A percentile compares a stretch with the other conserved stretches of the same genome.
Conservation (phyloP, 2,113 vertebrate species). For the Fulica atra region DNA sequence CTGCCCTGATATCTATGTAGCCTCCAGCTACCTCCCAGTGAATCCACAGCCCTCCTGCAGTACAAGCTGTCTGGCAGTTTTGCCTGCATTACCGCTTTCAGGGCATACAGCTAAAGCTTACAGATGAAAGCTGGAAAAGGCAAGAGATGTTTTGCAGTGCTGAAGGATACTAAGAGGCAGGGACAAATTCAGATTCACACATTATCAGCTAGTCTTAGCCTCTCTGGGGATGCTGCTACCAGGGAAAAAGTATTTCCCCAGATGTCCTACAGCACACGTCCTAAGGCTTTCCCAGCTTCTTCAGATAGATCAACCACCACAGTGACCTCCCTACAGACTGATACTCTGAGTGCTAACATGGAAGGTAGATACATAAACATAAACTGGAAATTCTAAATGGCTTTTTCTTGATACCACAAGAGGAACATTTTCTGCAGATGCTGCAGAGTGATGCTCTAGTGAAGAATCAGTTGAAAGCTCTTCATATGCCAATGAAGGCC, state of each 20-base stretch:
- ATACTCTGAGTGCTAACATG: neutral
- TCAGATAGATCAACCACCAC: neutral
- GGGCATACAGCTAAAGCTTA: neutral
- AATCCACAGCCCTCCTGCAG: neutral
- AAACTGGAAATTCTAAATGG: neutral
- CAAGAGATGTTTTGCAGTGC: neutral
- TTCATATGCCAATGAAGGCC: neutral
- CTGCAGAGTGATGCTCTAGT: neutral
- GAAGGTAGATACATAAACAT: neutral
- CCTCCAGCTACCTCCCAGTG: neutral
- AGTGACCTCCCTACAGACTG: neutral
- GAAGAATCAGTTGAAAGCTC: neutral
- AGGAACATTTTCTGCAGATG: neutral
- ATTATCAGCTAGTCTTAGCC: neutral
- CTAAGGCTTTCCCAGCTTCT: neutral
- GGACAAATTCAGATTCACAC: neutral
- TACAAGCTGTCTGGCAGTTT: neutral
- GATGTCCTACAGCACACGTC: neutral
- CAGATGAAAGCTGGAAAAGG: neutral
- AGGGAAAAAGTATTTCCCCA: neutral
- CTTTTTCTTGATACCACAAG: neutral
- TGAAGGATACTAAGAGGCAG: neutral
- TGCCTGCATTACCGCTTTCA: neutral
- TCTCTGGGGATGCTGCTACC: neutral
- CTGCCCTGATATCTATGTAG: fast-evolving